Evolutionary conservation across 2,888 invertebrate genomes (phyloP), one percentile per base, ranked within the genome.

Genomic region (Ormia ochracea): DNA sequence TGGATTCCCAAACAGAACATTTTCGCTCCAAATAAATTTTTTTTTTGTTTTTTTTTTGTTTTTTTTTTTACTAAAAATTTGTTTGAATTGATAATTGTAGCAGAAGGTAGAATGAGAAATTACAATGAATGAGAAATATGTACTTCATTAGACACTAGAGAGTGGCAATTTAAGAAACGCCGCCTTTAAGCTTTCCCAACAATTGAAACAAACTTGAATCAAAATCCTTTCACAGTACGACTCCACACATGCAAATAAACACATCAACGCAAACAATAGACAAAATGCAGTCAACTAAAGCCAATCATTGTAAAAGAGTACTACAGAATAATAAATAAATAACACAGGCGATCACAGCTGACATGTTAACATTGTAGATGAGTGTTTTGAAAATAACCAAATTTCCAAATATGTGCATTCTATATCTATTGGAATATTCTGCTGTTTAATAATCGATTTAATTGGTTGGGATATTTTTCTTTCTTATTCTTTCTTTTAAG

Each of bases 201-300:
- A 41, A 66, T 50, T 17, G 38, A 58, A 66, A 66, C 19, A 74
- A 74, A 66, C 58, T 58, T 66, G 50, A 59, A 59, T 50, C 50
- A 74, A 66, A 66, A 43, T 48, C 66, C 50, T 50, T 74, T 59
- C 58, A 38, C 28, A 66, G 50, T 17, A 19, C 21, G 4, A 58
- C 1, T 43, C 50, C 50, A 74, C n/a, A 50, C 74, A 74, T 74
- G 74, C 43, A 58, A n/a, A 74, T 50, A 74, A 58, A 66, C 43
- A 63, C 14, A 5, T 19, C 56, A 56, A 31, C 26, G 38, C 48
- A 72, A 58, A 66, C 58, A 74, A 74, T 58, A 59, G 73, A 50
- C 36, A 66, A 58, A 65, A 66, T 66, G 36, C 38, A 66, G 74
- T 58, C 58, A 74, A 43, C 74, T 74, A 50, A 66, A 59, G 48